These are phyloP conservation scores for Lasioglossum albipes DNA, from an alignment of 1,140 invertebrate genomes.

Conservation along the genomic window DNA sequence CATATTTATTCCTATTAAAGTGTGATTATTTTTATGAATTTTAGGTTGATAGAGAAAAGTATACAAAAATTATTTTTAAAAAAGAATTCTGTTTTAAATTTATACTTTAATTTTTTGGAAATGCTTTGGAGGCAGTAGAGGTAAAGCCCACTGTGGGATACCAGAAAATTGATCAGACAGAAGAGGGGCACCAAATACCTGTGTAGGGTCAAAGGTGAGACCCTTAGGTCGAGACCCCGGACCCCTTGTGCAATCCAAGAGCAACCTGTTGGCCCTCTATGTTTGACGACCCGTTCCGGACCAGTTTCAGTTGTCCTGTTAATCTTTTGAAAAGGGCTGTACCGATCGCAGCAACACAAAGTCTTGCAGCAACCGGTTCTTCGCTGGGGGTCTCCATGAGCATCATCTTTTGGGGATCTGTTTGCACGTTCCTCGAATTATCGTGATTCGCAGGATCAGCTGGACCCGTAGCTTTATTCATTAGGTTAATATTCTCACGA, in stretches of 20 bases:
- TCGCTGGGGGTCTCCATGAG: conserved; percentile 57
- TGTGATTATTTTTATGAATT: too few relatives aligned
- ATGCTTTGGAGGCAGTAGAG: background rate
- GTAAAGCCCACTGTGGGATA: background rate
- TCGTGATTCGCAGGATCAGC: conserved; percentile 1
- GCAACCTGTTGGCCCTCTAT: conserved; percentile 61
- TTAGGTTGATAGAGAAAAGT: too few relatives aligned
- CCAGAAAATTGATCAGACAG: background rate
- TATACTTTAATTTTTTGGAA: background rate
- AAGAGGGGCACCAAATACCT: conserved; percentile 43
- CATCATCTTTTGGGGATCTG: conserved; percentile 1
- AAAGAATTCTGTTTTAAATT: background rate
- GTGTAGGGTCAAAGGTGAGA: conserved; percentile 68
- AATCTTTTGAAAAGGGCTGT: background rate
- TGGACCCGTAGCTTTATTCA: conserved; percentile 70
- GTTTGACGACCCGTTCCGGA: conserved; percentile 34
- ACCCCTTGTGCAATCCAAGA: conserved; percentile 36
- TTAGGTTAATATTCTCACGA: conserved; percentile 67
- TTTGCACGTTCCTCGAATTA: conserved; percentile 42
- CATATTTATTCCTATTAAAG: too few relatives aligned
- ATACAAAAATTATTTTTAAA: too few relatives aligned
- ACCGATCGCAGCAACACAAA: background rate
- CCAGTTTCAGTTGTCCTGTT: conserved; percentile 32
- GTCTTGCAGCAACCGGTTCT: conserved; percentile 66
- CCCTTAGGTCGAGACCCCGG: conserved; percentile 59